Evolutionary conservation across 2,888 invertebrate genomes (phyloP).

Genomic region (Ornithoptera alexandrae): DNA sequence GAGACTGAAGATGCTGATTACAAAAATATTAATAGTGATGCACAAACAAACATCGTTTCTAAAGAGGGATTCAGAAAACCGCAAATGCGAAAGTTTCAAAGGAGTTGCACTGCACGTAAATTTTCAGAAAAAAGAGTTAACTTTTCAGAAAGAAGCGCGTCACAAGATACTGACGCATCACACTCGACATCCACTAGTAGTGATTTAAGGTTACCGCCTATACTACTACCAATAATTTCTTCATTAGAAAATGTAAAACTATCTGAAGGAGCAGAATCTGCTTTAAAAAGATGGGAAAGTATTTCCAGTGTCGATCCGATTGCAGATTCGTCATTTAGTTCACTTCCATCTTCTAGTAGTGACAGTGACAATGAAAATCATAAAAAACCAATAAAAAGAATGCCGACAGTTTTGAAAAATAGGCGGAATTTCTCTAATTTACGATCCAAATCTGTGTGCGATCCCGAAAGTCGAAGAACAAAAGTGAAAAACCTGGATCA

Average conservation of each 20-base stretch:
- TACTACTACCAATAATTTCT: constrained; percentile 84
- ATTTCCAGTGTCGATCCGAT: constrained; percentile 86
- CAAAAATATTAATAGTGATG: constrained; percentile 53
- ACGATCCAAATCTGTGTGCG: constrained; percentile 74
- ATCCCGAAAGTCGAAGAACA: constrained; percentile 64
- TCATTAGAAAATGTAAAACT: constrained; percentile 79
- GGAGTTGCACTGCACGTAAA: constrained; percentile 71
- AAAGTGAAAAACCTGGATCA: constrained; percentile 62
- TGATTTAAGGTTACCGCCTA: constrained; percentile 85
- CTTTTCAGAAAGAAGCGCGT: constrained; percentile 78
- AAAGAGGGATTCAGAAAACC: constrained; percentile 43
- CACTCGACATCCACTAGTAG: constrained; percentile 81
- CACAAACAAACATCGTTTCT: constrained; percentile 43
- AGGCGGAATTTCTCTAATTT: constrained; percentile 66
- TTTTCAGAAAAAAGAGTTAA: constrained; percentile 73
- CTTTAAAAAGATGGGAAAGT: constrained; percentile 80
- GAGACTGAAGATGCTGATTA: constrained; percentile 59
- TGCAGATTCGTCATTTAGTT: constrained; percentile 84
- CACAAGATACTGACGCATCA: constrained; percentile 82
- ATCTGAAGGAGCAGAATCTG: constrained; percentile 61
- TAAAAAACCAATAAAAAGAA: constrained; percentile 60
- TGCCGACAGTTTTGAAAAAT: constrained; percentile 64
- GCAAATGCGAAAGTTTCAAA: constrained; percentile 56
- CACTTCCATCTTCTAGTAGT: constrained; percentile 74
- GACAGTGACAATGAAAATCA: constrained; percentile 71